These are phyloP conservation scores for Dendrolimus punctatus DNA, from an alignment of 1,140 invertebrate species.

Conservation along the genomic window DNA sequence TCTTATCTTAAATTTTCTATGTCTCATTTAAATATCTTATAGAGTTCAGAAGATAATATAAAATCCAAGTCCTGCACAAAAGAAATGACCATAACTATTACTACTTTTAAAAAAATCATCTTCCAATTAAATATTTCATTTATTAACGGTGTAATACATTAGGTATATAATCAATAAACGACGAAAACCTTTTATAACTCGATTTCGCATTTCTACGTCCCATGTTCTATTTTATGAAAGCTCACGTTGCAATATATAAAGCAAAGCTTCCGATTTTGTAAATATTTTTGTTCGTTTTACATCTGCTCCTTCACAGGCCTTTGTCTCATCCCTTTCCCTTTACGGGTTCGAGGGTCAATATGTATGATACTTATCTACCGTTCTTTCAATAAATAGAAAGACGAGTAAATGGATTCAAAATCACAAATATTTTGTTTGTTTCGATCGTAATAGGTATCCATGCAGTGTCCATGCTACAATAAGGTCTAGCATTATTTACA, in stretches of 20 bases:
- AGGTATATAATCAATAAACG: constrained; percentile 6
- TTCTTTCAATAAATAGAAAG: too few relatives aligned
- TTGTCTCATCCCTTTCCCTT: constrained; percentile 8
- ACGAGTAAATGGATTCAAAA: too few relatives aligned
- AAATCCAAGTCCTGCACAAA: too few relatives aligned
- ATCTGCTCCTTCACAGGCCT: constrained; percentile 20
- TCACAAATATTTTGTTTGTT: too few relatives aligned
- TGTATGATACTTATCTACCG: background rate
- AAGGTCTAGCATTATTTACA: too few relatives aligned
- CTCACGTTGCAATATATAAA: constrained; percentile 12
- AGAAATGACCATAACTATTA: too few relatives aligned
- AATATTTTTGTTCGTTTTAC: constrained; percentile 17
- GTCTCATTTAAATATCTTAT: too few relatives aligned
- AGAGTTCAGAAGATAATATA: too few relatives aligned
- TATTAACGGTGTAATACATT: constrained; percentile 2
- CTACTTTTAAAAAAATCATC: too few relatives aligned
- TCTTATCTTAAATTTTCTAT: too few relatives aligned
- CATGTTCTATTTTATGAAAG: constrained; percentile 6
- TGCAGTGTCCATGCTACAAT: too few relatives aligned
- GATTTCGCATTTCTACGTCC: constrained; percentile 4
- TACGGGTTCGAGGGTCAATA: background rate
- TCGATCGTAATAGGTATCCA: too few relatives aligned
- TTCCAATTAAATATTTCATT: background rate
- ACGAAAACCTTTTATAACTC: constrained; percentile 10
- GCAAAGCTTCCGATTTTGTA: constrained; percentile 12